These are phyloP conservation scores for Pogona vitticeps DNA, from an alignment of 2,113 vertebrate species.

Conservation along the genomic window DNA sequence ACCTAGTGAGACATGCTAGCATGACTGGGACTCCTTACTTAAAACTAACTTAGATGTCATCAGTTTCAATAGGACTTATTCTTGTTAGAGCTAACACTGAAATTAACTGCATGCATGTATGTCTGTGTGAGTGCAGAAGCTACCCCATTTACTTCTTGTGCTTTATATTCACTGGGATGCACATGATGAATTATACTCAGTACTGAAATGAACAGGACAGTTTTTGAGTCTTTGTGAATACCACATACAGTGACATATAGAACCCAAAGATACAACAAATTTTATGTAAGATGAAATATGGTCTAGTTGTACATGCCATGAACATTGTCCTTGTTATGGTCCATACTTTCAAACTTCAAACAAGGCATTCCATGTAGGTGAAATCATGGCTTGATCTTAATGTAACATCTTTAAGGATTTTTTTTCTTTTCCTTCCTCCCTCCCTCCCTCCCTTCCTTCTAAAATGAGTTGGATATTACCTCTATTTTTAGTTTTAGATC, in stretches of 20 bases:
- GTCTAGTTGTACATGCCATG: neutral
- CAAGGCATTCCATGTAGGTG: no score
- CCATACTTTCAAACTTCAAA: neutral
- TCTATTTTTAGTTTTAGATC: neutral
- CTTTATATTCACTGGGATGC: neutral
- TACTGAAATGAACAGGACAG: neutral
- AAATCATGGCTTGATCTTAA: neutral
- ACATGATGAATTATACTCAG: neutral
- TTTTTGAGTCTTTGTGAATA: neutral
- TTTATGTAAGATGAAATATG: neutral
- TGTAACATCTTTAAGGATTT: neutral
- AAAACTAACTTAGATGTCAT: neutral
- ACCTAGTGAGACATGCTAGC: neutral
- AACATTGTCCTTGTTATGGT: neutral
- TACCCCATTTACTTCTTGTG: neutral
- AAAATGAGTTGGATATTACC: neutral
- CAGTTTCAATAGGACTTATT: neutral
- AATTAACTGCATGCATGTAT: neutral
- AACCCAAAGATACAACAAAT: neutral
- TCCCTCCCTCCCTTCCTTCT: no score
- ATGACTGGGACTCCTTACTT: neutral
- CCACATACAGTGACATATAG: neutral
- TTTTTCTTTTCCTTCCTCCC: neutral
- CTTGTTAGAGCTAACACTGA: neutral
- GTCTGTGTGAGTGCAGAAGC: neutral